These are phyloP conservation scores for Apis florea DNA, from an alignment of 1,140 invertebrate species.

Conservation along the genomic window DNA sequence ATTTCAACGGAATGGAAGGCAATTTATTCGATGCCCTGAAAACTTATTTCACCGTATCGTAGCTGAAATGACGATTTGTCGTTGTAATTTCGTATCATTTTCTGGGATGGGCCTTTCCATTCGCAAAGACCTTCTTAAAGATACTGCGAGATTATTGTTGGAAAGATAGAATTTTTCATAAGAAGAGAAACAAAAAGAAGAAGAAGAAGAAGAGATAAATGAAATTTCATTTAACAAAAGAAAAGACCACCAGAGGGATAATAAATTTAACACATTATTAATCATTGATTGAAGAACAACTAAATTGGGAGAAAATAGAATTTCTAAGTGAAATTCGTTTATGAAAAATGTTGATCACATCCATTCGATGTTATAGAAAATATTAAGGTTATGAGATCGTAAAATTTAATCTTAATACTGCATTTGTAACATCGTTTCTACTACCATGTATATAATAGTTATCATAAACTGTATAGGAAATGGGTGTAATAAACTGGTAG, in stretches of 20 bases:
- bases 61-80: conserved; percentile 42
- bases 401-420: not conserved
- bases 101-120: conserved; percentile 9
- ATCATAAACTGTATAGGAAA: not conserved
- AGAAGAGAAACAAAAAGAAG: no score
- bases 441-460: not conserved
- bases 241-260: not conserved
- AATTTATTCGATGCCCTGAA: conserved; percentile 49
- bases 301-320: no score
- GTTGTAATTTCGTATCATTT: conserved; percentile 47
- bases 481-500: not conserved
- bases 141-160: not conserved
- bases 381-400: not conserved
- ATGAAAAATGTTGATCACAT: not conserved
- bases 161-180: not conserved
- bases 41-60: conserved; percentile 52
- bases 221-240: no score
- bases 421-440: not conserved
- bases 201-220: no score
- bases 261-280: not conserved
- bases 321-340: no score
- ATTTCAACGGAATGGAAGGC: conserved; percentile 47
- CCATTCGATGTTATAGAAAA: not conserved
- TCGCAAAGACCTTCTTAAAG: not conserved
- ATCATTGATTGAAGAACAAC: not conserved